Conservation (phyloP, 2,113 vertebrate genomes). For the Sphyrna mokarran region DNA sequence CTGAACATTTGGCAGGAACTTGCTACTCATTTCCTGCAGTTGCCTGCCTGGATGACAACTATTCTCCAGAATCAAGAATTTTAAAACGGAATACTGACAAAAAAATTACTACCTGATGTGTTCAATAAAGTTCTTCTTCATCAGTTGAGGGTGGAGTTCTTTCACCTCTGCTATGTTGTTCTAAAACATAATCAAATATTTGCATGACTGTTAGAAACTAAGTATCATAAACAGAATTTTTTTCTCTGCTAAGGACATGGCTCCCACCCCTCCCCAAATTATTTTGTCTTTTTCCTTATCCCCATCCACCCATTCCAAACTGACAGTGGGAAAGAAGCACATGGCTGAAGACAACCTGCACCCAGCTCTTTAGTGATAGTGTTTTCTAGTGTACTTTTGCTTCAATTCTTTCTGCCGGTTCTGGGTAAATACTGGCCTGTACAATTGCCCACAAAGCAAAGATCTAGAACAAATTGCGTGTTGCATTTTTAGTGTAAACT, state of each 20-base stretch:
- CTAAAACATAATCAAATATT: conserved; percentile 49
- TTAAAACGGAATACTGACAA: background rate
- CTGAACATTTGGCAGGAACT: background rate
- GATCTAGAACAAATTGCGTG: background rate
- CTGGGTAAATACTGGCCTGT: background rate
- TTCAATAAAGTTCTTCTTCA: conserved; percentile 92
- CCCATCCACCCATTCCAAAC: background rate
- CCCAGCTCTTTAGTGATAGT: background rate
- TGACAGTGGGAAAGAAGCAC: background rate
- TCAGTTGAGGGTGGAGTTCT: conserved; percentile 86
- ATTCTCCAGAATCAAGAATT: background rate
- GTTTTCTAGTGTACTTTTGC: background rate
- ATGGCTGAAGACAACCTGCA: background rate
- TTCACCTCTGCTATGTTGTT: conserved; percentile 98
- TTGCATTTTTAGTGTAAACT: background rate
- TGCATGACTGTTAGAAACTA: conserved; percentile 9
- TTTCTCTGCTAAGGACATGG: background rate
- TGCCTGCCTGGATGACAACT: background rate
- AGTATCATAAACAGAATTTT: conserved; percentile 3
- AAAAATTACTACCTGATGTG: conserved; percentile 62
- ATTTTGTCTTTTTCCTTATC: background rate
- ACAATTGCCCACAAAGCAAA: background rate
- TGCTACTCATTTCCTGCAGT: background rate
- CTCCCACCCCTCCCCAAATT: background rate
- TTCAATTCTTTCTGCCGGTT: background rate